phyloP scores from a whole-genome alignment of 2,113 vertebrate genomes.

The Suncus etruscus region DNA sequence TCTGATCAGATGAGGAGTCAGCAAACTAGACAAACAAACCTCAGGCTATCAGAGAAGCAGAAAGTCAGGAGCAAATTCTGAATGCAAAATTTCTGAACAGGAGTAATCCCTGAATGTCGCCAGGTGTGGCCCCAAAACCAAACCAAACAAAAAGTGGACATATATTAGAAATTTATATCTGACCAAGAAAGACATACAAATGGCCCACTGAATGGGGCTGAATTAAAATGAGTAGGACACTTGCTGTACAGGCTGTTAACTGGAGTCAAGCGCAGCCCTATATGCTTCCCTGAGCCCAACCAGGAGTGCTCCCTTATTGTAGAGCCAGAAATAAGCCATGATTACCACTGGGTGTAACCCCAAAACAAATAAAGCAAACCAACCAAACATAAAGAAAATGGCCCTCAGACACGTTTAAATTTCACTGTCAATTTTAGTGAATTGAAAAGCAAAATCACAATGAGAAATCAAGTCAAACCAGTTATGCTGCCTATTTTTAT shows the following conservation, averaged over 20 bases:
- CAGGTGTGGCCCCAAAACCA: too few relatives aligned
- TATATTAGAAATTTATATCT: neutral
- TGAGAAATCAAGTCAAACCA: neutral
- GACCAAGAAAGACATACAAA: neutral
- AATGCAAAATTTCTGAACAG: too few relatives aligned
- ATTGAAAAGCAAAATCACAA: neutral
- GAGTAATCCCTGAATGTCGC: too few relatives aligned
- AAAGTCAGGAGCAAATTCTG: neutral
- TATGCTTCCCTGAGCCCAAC: too few relatives aligned
- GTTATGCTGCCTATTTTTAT: neutral
- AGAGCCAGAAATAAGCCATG: too few relatives aligned
- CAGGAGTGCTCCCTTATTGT: too few relatives aligned
- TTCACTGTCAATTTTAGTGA: neutral
- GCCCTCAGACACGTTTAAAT: neutral
- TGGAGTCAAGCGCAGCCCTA: too few relatives aligned
- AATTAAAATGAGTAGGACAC: too few relatives aligned
- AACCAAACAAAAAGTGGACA: neutral
- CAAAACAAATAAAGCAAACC: too few relatives aligned
- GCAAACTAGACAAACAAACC: conserved; percentile 60
- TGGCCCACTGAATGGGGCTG: neutral
- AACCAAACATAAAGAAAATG: too few relatives aligned
- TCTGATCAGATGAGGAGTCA: conserved; percentile 65
- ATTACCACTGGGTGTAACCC: too few relatives aligned
- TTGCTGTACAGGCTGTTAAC: too few relatives aligned
- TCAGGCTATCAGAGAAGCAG: conserved; percentile 42